A percentile compares a stretch with the other conserved stretches of the same genome.
Evolutionary conservation across 23 tunicate species (phyloP).

Genomic region (Diplosoma virens): DNA sequence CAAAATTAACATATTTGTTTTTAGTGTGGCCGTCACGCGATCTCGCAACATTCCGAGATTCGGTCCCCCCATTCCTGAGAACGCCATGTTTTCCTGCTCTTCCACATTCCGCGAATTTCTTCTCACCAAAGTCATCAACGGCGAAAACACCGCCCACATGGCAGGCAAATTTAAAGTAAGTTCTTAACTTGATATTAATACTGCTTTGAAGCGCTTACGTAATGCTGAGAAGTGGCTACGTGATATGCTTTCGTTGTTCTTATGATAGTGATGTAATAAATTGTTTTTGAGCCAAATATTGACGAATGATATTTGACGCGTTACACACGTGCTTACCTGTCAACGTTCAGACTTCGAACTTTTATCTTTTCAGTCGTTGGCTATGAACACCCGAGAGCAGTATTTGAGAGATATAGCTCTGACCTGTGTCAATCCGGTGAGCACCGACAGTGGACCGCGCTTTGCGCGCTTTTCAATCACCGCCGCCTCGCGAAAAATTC

Average conservation of each 20-base stretch:
- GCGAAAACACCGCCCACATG: conserved; percentile 70
- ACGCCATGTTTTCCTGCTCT: conserved; percentile 64
- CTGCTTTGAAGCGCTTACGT: too few species aligned
- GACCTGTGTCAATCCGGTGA: conserved; percentile 44
- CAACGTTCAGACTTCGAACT: too few species aligned
- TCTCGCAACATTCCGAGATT: conserved; percentile 83
- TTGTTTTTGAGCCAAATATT: too few species aligned
- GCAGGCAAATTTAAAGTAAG: conserved; percentile 92
- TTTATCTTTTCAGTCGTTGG: conserved; percentile 56
- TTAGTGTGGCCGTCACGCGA: conserved; percentile 71
- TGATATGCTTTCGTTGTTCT: too few species aligned
- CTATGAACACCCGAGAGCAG: conserved; percentile 93
- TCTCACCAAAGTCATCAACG: conserved; percentile 89
- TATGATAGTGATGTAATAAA: too few species aligned
- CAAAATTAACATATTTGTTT: neutral
- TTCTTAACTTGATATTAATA: too few species aligned
- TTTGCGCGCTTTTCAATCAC: conserved; percentile 60
- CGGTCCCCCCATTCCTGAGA: conserved; percentile 91
- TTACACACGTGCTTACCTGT: too few species aligned
- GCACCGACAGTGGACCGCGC: conserved; percentile 37
- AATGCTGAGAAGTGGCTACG: too few species aligned
- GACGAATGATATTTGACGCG: too few species aligned
- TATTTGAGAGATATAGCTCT: conserved; percentile 67
- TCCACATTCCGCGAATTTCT: conserved; percentile 88
- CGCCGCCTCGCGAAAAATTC: conserved; percentile 41